phyloP scores from a whole-genome alignment of 1,140 invertebrate species.

The Ceratina japonica region DNA sequence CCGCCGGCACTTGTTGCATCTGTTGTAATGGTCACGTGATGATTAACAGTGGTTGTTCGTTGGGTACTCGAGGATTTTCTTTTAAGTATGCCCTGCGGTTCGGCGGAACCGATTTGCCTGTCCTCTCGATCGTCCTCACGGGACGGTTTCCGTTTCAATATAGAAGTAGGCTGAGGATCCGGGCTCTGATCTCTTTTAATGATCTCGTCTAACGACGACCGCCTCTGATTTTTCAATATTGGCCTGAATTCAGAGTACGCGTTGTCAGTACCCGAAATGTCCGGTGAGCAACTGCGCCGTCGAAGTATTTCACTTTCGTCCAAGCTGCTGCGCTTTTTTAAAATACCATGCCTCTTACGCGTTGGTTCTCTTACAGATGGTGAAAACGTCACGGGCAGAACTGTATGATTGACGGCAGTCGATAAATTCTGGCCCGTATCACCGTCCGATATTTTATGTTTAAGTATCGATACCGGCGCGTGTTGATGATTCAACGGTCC shows the following conservation, averaged over 20 bases:
- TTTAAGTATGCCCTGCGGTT: conserved; percentile 89
- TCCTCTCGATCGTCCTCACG: conserved; percentile 81
- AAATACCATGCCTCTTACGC: conserved; percentile 86
- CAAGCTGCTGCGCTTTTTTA: conserved; percentile 89
- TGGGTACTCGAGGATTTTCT: conserved; percentile 81
- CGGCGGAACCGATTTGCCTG: conserved; percentile 81
- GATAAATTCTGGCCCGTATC: conserved; percentile 78
- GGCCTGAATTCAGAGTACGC: conserved; percentile 82
- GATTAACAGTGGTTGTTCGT: conserved; percentile 80
- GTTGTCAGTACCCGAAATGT: conserved; percentile 82
- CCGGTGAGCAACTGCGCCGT: conserved; percentile 84
- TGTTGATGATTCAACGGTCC: conserved; percentile 73
- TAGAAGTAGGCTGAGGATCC: conserved; percentile 82
- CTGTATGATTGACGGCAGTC: conserved; percentile 64
- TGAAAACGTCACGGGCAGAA: conserved; percentile 71
- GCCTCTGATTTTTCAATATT: conserved; percentile 84
- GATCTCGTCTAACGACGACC: conserved; percentile 86
- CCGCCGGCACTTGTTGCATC: conserved; percentile 83
- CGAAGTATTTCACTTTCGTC: conserved; percentile 87
- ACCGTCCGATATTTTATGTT: conserved; percentile 85
- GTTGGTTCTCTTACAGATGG: conserved; percentile 78
- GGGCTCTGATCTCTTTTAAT: conserved; percentile 80
- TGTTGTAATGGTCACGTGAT: conserved; percentile 85
- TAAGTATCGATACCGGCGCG: conserved; percentile 87
- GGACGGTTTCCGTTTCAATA: conserved; percentile 85